Base-by-base conservation (phyloP, 30 jellyfish, hydroid and myxozoan species). In the Euphysa ruthae region DNA sequence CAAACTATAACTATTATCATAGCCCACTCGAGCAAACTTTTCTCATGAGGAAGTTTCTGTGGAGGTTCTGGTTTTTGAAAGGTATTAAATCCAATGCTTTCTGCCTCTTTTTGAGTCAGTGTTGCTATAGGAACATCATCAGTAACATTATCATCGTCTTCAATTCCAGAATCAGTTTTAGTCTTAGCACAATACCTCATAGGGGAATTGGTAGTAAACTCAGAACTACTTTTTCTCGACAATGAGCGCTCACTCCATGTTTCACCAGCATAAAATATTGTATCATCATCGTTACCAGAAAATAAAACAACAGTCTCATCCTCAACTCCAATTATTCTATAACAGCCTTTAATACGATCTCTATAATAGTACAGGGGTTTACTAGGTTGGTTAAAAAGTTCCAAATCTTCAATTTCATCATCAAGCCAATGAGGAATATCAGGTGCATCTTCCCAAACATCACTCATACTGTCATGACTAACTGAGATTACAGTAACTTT, bases 391-490 rank as follows among this genome's bases (percentile, higher is more conserved):
- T 58, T 75, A 66, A 90, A 90, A 30, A 90, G 29, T 28, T 81
- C 92, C 51, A 82, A 88, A 25, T 90, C 94, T 26, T 70, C 64
- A 21, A 74, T 86, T 29, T 68, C 80, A 4, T 68, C 80, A 55
- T 90, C 98, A 0, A 90, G 79, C 98, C 98, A 90, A 46, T 90
- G 98, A 4, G 98, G 98, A 6, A 90, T 76, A 64, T 88, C 95
- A 61, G 86, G 93, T 6, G 98, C 98, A 65, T 90, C 98, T 25
- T 63, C 95, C 98, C 98, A 90, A 0, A 90, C 82, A 52, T 77
- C 92, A 35, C 79, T 94, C 49, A 49, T 95, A 63, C 90, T 90
- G n/a, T n/a, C 89, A 28, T 74, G 80, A 33, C 93, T 91, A 0
- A 75, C 93, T 21, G 85, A 55, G 29, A 77, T 63, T 13, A 80